phyloP scores from a whole-genome alignment of 2,888 invertebrate species.

The Hanleya hanleyi region DNA sequence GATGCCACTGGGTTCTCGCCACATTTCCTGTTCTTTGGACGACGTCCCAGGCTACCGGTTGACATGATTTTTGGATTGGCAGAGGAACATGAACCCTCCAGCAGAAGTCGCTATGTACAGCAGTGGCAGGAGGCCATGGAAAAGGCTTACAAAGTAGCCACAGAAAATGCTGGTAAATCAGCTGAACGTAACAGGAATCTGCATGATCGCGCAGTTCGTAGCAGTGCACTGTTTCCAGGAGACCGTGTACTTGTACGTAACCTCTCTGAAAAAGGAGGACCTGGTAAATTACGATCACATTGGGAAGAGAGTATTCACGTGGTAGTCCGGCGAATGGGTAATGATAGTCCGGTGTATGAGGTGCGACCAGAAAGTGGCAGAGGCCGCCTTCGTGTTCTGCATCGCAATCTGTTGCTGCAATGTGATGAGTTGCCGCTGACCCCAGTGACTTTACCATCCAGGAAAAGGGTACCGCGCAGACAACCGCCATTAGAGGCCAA shows the following conservation, averaged over 20 bases:
- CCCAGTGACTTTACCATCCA: too few relatives aligned
- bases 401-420: constrained; percentile 24
- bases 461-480: too few relatives aligned
- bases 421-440: constrained; percentile 1
- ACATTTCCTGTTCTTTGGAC: constrained; percentile 1
- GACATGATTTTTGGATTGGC: constrained; percentile 18
- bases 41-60: constrained; percentile 9
- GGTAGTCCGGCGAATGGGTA: constrained; percentile 30
- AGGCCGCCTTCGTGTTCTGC: constrained; percentile 16
- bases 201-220: neutral
- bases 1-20: neutral
- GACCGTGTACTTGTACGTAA: constrained; percentile 15
- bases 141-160: constrained; percentile 29
- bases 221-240: constrained; percentile 5
- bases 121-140: constrained; percentile 24
- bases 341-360: constrained; percentile 22
- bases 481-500: too few relatives aligned
- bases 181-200: neutral
- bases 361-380: constrained; percentile 21
- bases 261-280: constrained; percentile 6
- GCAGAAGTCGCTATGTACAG: constrained; percentile 13
- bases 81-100: neutral
- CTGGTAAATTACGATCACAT: neutral
- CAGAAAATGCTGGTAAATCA: constrained; percentile 13
- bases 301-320: neutral